phyloP scores from a whole-genome alignment of 2,888 invertebrate species.

The Aromia moschata region DNA sequence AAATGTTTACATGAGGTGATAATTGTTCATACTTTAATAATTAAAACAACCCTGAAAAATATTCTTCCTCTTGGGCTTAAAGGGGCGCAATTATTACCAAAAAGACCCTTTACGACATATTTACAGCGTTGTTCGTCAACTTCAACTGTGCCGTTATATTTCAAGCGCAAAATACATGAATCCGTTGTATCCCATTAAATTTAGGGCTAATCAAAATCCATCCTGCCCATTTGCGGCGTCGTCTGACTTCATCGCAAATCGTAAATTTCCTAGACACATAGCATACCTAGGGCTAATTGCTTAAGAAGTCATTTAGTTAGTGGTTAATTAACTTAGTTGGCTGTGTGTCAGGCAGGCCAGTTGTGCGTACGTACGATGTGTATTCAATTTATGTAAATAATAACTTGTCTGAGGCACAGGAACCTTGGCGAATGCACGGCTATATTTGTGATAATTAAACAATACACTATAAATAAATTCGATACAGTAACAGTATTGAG shows the following conservation, averaged over 20 bases:
- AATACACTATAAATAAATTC: no score
- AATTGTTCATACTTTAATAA: no score
- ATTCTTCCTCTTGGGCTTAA: no score
- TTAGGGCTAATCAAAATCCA: conserved; percentile 3
- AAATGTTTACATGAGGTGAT: no score
- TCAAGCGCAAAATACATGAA: no score
- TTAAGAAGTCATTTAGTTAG: conserved; percentile 60
- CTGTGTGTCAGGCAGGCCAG: conserved; percentile 51
- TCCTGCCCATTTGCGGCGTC: conserved; percentile 45
- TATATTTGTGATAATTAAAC: not conserved
- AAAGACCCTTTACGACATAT: no score
- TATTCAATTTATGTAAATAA: conserved; percentile 7
- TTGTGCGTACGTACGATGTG: not conserved
- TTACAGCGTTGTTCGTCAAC: no score
- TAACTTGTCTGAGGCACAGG: not conserved
- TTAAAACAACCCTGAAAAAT: no score
- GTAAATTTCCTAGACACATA: conserved; percentile 55
- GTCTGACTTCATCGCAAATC: conserved; percentile 53
- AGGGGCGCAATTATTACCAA: no score
- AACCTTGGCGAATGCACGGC: no score
- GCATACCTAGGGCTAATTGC: conserved; percentile 60
- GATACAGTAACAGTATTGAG: no score
- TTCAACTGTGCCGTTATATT: no score
- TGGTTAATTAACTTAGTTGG: conserved; percentile 57
- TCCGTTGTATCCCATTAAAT: not conserved